Evolutionary conservation across 2,113 vertebrate species (phyloP).

Genomic region (Vireo altiloquus): DNA sequence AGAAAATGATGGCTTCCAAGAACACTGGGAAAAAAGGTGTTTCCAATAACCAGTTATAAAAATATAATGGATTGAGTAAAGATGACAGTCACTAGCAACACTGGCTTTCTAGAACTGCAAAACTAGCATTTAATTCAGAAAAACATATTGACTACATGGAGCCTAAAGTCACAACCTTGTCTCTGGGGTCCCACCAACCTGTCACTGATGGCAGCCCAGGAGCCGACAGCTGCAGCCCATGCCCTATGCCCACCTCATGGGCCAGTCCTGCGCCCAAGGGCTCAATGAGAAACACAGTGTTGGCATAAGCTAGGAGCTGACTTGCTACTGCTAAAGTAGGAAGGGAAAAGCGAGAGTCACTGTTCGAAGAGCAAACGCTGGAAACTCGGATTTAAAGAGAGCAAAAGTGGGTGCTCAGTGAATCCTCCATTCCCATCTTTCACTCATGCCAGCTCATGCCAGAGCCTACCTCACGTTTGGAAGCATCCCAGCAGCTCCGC

Average conservation of each 20-base stretch:
- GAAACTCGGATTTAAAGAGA: neutral
- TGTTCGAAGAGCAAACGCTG: neutral
- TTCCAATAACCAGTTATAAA: neutral
- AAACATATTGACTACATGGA: accelerated
- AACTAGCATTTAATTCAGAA: neutral
- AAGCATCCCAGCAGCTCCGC: neutral
- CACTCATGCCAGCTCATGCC: neutral
- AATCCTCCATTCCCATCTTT: neutral
- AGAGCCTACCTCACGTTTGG: slow-evolving; percentile 18
- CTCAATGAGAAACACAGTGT: accelerated
- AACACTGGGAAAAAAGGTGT: neutral
- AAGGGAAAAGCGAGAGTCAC: neutral
- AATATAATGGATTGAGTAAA: neutral
- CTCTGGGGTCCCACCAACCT: neutral
- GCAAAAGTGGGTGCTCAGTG: neutral
- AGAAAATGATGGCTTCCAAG: neutral
- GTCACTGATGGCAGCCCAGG: accelerated
- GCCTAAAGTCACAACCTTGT: neutral
- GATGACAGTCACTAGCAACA: accelerated
- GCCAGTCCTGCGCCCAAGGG: neutral
- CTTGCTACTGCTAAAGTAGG: neutral
- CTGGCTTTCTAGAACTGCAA: neutral
- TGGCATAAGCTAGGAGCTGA: accelerated
- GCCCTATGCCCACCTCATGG: accelerated
- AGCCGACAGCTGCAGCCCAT: accelerated